Evolutionary conservation across 2,797 vertebrate genomes (phyloP), one percentile per base, ranked within the genome.

Genomic region (Periparus ater): DNA sequence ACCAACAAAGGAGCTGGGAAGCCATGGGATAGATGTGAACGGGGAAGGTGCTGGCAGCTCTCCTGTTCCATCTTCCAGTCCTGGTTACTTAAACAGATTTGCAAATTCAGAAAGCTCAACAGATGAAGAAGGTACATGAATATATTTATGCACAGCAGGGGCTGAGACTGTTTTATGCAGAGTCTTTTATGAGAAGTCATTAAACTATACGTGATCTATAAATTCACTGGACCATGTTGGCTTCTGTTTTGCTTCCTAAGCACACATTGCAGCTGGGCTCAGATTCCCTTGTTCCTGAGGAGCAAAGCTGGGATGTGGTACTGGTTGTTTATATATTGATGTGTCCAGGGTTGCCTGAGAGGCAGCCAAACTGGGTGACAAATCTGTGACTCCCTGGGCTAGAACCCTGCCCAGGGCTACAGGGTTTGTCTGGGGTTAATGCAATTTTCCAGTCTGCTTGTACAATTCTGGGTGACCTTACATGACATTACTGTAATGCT

Each of bases 71-170:
- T 55, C 98, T 13, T 95, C 98, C 7, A 97, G 98, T 20, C 91
- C 96, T 8, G 94, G 95, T 85, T 99, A 98, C 98, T 96, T 99
- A 87, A 99, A 98, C 98, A 98, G 98, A 90, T 99, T 99, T 93
- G 97, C 98, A 80, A 99, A 99, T 97, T 99, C 99, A 0, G 99
- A 99, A 93, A 99, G 99, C 93, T 99, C 99, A 79, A 99, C 99
- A 2, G 99, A 99, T 30, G 99, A 99, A 98, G 99, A 99, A 98
- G 99, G 99, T 99, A 98, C 32, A 53, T 36, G 48, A 76, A 29
- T 70, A 3, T 68, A 19, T 75, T 84, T 83, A 53, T 45, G 25
- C 12, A 17, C 44, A 68, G 65, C 61, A 40, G 44, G 22, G 48
- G 10, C 58, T 2, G 9, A 75, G 61, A 9, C 22, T 18, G 40